phyloP scores from a whole-genome alignment of 1,140 invertebrate genomes.

The Coptotermes formosanus region DNA sequence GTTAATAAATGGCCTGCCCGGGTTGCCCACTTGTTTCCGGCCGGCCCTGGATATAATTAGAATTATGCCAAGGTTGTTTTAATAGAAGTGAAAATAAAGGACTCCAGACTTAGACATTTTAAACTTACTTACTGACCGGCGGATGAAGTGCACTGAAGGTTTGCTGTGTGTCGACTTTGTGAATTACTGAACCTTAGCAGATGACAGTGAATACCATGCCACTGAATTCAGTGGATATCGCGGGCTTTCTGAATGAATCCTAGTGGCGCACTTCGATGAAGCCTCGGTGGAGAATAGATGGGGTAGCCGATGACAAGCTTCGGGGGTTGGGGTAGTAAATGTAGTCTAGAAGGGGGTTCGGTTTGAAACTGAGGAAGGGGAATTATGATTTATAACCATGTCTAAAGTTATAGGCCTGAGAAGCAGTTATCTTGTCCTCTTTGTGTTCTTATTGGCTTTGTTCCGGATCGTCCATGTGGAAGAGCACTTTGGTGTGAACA shows the following conservation, averaged over 20 bases:
- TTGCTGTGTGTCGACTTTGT: no score
- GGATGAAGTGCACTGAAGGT: no score
- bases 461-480: background rate
- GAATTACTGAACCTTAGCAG: no score
- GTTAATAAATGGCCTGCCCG: no score
- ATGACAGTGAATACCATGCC: background rate
- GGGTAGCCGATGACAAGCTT: conserved; percentile 6
- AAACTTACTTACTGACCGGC: no score
- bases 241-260: background rate
- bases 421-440: background rate
- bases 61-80: no score
- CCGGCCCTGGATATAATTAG: no score
- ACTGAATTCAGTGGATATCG: background rate
- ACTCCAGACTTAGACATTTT: no score
- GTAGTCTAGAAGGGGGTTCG: background rate
- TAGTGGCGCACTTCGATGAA: background rate
- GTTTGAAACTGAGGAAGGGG: conserved; percentile 4
- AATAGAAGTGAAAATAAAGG: no score
- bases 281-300: background rate
- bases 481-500: background rate
- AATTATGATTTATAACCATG: conserved; percentile 28
- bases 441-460: background rate
- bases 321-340: background rate
- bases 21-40: no score
- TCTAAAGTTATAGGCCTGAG: conserved; percentile 18